These are phyloP conservation scores for mouse (Mus musculus) DNA, from an alignment of 2,113 vertebrate genomes.

Conservation along the genomic window GRCm39 chr6:28389501-28390000, in stretches of 20 bases:
- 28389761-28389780: background rate
- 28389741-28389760: background rate
- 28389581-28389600: background rate
- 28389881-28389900: background rate
- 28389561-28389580: background rate
- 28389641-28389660: slow-evolving; percentile 29
- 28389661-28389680: background rate
- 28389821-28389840: background rate
- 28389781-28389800: slow-evolving; percentile 13
- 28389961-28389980: background rate
- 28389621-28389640: slow-evolving; percentile 31
- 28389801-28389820: background rate
- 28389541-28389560: background rate
- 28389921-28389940: background rate
- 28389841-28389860: background rate
- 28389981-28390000: too few relatives aligned
- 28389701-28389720: slow-evolving; percentile 6
- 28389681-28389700: slow-evolving; percentile 38
- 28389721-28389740: background rate
- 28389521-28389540: slow-evolving; percentile 25
- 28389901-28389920: background rate
- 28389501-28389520: slow-evolving; percentile 24
- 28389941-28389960: background rate
- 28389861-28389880: background rate
- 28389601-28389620: background rate